phyloP scores from a whole-genome alignment of 2,113 vertebrate species.

The Podiceps cristatus region DNA sequence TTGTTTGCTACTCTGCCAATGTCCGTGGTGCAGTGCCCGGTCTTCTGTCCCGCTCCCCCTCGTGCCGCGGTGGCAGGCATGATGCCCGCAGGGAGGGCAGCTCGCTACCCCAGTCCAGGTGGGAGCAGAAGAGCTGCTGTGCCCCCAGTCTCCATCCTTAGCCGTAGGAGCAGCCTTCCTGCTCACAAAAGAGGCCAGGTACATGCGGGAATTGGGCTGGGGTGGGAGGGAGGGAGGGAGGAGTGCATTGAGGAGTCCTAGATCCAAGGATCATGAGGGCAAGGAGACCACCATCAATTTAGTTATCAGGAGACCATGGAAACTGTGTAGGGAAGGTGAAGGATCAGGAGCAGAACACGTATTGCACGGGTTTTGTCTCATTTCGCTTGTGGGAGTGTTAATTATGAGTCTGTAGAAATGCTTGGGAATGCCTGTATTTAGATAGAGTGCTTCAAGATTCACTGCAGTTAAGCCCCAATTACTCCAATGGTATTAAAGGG shows the following conservation, averaged over 20 bases:
- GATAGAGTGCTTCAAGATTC: background rate
- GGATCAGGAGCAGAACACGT: background rate
- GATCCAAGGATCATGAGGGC: accelerated
- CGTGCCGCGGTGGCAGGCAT: accelerated
- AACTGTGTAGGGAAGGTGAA: background rate
- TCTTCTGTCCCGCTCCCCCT: background rate
- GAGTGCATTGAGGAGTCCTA: background rate
- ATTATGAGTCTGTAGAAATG: background rate
- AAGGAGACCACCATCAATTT: too few relatives aligned
- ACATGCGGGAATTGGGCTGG: accelerated
- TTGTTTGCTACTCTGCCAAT: background rate
- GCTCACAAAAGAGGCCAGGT: background rate
- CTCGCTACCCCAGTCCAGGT: accelerated
- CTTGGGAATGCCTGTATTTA: conserved; percentile 15
- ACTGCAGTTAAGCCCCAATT: conserved; percentile 1
- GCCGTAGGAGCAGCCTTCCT: background rate
- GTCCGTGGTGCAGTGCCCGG: accelerated
- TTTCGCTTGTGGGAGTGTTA: background rate
- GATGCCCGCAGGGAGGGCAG: background rate
- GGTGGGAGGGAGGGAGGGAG: background rate
- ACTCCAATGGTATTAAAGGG: conserved; percentile 25
- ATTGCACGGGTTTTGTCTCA: background rate
- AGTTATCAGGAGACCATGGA: background rate
- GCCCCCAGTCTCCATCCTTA: accelerated
- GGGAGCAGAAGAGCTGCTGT: background rate